Evolutionary conservation across 2,888 invertebrate species (phyloP), one percentile per base, ranked within the genome.

Genomic region (Harmothoe impar): DNA sequence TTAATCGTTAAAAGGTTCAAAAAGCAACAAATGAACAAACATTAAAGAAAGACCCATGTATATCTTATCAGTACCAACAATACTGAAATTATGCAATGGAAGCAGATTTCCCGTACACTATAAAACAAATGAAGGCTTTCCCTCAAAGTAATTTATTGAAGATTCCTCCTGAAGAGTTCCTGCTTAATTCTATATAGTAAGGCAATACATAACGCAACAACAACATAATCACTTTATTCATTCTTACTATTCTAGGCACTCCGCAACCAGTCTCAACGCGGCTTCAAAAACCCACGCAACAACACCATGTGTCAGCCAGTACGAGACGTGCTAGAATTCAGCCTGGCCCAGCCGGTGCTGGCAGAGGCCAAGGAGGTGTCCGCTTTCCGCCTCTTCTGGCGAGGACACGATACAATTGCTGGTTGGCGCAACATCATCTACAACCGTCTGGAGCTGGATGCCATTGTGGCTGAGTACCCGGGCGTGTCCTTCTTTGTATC

Each of bases 291-390:
- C 25, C 84, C 84, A 7, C 43, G 84, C 20, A 84, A 84, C 52
- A 84, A 84, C 84, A 84, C 84, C 43, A 84, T 84, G 84, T 84
- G 84, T 25, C 84, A 84, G 25, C 84, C 84, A 3, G 84, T 84
- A 17, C 35, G 84, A 17, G 84, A 84, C 20, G 84, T 84, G 51
- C 52, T 84, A 7, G 84, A 84, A 25, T 52, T 51, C 84, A 84
- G 84, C 84, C 84, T 84, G 43, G 84, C 84, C 43, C 43, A 52
- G 33, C 84, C 84, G 0, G 52, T 84, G 15, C 51, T 84, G 0
- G 43, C 51, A n/a, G 43, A 84, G 52, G 84, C 84, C 5, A 15
- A 43, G 17, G 84, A 84, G 84, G 84, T 84, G 43, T 51, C 84
- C 23, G 84, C 84, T 35, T 84, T 84, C 84, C 43, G 84, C 51